A percentile compares a stretch with the other conserved stretches of the same genome.
Evolutionary conservation across 1,140 invertebrate genomes (phyloP).

Genomic region (Macrosteles quadrilineatus): DNA sequence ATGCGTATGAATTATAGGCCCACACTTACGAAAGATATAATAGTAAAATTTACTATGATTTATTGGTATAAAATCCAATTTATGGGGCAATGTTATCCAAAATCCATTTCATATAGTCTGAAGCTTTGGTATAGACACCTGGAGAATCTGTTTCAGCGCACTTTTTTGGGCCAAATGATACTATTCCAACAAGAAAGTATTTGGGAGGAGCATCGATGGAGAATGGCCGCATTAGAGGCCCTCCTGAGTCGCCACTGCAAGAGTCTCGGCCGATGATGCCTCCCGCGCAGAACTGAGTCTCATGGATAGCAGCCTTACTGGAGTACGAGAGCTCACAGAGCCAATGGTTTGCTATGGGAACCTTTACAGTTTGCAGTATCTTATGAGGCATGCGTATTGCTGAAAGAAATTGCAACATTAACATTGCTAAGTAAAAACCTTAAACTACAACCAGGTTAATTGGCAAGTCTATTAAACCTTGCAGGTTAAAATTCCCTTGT

Average conservation of each 20-base stretch:
- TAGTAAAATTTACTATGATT: too few species aligned
- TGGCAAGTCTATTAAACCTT: too few species aligned
- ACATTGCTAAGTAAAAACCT: not conserved
- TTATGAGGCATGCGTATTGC: not conserved
- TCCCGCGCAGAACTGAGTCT: slow-evolving; percentile 46
- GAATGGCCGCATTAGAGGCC: slow-evolving; percentile 56
- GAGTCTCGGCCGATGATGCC: slow-evolving; percentile 57
- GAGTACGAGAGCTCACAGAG: not conserved
- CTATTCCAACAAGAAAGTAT: slow-evolving; percentile 60
- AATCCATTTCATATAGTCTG: slow-evolving; percentile 68
- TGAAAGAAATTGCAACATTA: not conserved
- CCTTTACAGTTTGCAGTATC: not conserved
- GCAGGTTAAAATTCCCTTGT: too few species aligned
- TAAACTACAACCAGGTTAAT: too few species aligned
- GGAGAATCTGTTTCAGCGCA: slow-evolving; percentile 58
- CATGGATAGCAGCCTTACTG: not conserved
- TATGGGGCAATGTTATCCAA: too few species aligned
- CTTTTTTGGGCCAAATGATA: slow-evolving; percentile 60
- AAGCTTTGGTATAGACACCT: slow-evolving; percentile 67
- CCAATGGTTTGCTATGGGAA: not conserved
- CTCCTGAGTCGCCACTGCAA: slow-evolving; percentile 64
- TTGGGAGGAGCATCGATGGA: slow-evolving; percentile 51
- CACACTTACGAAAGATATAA: too few species aligned
- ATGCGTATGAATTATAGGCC: too few species aligned
- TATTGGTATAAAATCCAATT: too few species aligned